A percentile compares a stretch with the other conserved stretches of the same genome.
These are phyloP conservation scores for Carlito syrichta DNA, from an alignment of 2,113 vertebrate species.

Conservation along the genomic window DNA sequence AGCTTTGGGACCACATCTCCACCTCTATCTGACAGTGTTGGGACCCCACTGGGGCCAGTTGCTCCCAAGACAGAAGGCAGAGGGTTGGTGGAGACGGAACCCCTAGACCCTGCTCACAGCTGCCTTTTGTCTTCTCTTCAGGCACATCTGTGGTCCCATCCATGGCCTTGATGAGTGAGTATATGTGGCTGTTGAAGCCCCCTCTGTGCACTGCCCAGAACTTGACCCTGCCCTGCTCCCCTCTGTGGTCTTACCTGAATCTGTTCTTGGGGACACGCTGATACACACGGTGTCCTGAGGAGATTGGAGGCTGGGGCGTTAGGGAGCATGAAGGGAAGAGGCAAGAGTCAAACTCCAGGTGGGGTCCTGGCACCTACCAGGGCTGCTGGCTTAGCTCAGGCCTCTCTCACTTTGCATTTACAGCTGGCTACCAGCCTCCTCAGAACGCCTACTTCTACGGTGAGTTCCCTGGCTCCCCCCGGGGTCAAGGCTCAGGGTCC, in stretches of 20 bases:
- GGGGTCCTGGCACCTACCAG: not conserved
- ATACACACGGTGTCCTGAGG: not conserved
- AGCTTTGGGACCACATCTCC: not conserved
- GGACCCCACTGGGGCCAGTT: not conserved
- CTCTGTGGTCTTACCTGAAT: not conserved
- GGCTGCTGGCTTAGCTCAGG: not conserved
- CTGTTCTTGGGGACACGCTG: not conserved
- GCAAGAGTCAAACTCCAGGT: not conserved
- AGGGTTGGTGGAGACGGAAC: not conserved
- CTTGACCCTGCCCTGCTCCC: accelerated
- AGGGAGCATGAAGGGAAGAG: not conserved
- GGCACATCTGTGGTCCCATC: not conserved
- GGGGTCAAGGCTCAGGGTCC: not conserved
- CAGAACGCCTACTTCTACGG: conserved; percentile 46
- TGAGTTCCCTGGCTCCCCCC: conserved; percentile 37
- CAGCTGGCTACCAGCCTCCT: conserved; percentile 13
- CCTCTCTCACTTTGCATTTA: not conserved
- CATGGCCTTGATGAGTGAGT: conserved; percentile 44
- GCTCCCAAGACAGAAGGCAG: not conserved
- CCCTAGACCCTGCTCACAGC: not conserved
- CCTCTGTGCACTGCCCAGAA: not conserved
- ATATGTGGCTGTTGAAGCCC: not conserved
- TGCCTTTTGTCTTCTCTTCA: not conserved
- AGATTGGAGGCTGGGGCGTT: not conserved
- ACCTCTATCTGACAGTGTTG: not conserved